Evolutionary conservation across 2,888 invertebrate species (phyloP), one percentile per base, ranked within the genome.

Genomic region (Drosophila setosimentum): DNA sequence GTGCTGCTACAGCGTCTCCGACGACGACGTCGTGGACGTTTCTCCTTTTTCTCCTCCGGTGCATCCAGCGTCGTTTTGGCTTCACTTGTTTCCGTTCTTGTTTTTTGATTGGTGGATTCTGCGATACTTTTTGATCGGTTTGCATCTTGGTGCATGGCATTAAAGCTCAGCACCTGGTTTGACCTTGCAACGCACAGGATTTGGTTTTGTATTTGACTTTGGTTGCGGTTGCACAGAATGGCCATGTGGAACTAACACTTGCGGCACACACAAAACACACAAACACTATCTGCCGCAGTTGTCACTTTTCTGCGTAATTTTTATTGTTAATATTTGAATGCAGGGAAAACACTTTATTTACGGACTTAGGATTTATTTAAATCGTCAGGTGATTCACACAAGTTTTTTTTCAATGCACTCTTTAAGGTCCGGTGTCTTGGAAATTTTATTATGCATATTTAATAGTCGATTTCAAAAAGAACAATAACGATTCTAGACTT

Each of bases 121-220:
- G 72, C 81, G 89, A 81, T 79, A 79, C 70, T 73, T 50, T 81
- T 80, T 59, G 73, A 73, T 78, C 78, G 86, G 73, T 42, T 57
- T 29, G 79, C 78, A 84, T 91, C 91, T 84, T 92, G 81, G 74
- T 77, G 91, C 84, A 80, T 90, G 85, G 83, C 82, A 76, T 86
- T 69, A 60, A 77, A 67, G 68, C 74, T 75, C 68, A 67, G 57
- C 67, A 58, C 63, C 73, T 73, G 62, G 67, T 61, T 55, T 24
- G 71, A 58, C 68, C 79, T 67, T 61, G 55, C 32, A 42, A 57
- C 66, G 68, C 68, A 63, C 73, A 76, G 70, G 1, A 65, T 53
- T 61, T 77, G 68, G 40, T 18, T 72, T 33, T 59, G 65, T 29
- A 48, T 58, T 51, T 58, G 59, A 48, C 58, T 86, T 60, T 80